phyloP scores from a whole-genome alignment of 2,888 invertebrate genomes.

The Ecliptopera silaceata region DNA sequence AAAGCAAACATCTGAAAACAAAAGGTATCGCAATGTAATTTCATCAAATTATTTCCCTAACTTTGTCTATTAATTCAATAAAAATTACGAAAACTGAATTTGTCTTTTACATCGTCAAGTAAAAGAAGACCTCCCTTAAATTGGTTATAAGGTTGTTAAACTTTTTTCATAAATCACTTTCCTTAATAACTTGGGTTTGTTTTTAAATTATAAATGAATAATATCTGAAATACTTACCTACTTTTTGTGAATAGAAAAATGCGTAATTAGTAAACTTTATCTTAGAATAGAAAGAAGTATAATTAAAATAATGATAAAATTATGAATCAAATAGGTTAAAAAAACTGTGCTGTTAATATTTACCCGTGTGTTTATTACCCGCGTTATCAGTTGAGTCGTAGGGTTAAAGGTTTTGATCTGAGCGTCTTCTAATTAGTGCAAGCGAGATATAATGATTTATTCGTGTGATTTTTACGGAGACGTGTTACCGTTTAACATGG shows the following conservation, averaged over 20 bases:
- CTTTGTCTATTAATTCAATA: slow-evolving; percentile 38
- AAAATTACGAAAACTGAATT: slow-evolving; percentile 49
- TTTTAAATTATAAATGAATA: slow-evolving; percentile 52
- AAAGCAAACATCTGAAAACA: slow-evolving; percentile 1
- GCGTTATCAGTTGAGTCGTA: too few species aligned
- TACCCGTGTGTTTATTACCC: too few species aligned
- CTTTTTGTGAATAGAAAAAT: slow-evolving; percentile 23
- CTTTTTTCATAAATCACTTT: slow-evolving; percentile 69
- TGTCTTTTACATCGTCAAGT: slow-evolving; percentile 52
- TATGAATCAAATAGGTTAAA: too few species aligned
- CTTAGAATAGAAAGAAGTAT: too few species aligned
- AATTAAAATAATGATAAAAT: too few species aligned
- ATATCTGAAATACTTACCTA: slow-evolving; percentile 48
- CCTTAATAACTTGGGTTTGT: slow-evolving; percentile 52
- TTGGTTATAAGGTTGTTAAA: slow-evolving; percentile 63
- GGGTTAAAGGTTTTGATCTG: too few species aligned
- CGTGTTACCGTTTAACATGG: too few species aligned
- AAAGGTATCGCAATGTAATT: slow-evolving; percentile 9
- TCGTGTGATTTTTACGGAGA: too few species aligned
- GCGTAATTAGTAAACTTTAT: slow-evolving; percentile 8
- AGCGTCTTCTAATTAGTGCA: too few species aligned
- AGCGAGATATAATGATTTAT: too few species aligned
- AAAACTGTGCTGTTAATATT: too few species aligned
- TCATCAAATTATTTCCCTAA: slow-evolving; percentile 21
- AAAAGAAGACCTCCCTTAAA: slow-evolving; percentile 63